Evolutionary conservation across 2,888 invertebrate species (phyloP).

Genomic region (Ametastegia equiseti): DNA sequence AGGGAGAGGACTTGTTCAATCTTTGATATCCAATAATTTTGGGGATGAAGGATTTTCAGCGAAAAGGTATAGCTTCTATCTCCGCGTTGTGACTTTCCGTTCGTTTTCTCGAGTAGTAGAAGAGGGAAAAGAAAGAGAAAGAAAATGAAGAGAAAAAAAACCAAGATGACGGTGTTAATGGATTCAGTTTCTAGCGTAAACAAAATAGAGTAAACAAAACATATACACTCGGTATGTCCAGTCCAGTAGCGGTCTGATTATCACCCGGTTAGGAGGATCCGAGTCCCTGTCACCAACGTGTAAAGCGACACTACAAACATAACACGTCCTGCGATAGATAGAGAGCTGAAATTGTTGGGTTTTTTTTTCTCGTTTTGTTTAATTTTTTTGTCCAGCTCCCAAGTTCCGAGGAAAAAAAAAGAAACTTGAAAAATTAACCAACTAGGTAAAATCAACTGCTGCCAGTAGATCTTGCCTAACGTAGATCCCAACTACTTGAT

Average conservation of each 20-base stretch:
- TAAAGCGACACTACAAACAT: conserved; percentile 45
- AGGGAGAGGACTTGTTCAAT: neutral
- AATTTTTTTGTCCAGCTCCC: neutral
- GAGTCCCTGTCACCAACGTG: conserved; percentile 47
- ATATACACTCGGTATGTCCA: neutral
- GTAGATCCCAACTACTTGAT: too few relatives aligned
- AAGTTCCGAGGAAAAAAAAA: conserved; percentile 4
- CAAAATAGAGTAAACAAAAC: conserved; percentile 39
- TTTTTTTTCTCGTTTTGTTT: neutral
- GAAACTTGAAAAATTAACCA: conserved; percentile 7
- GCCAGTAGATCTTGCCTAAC: too few relatives aligned
- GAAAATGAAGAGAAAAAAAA: neutral
- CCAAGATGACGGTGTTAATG: conserved; percentile 27
- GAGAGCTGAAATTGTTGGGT: neutral
- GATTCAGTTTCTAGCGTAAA: conserved; percentile 43
- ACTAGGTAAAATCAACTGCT: neutral
- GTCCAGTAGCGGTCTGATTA: conserved; percentile 46
- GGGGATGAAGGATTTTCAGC: neutral
- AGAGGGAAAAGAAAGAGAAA: neutral
- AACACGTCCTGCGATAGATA: conserved; percentile 38
- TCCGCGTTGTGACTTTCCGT: conserved; percentile 2
- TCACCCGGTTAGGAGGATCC: conserved; percentile 45
- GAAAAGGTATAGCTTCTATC: neutral
- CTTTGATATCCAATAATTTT: neutral
- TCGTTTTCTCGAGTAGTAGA: too few relatives aligned